Percentiles rank a stretch among this genome's conserved stretches.
Conservation (phyloP, 2,888 invertebrate genomes). For the Smittia aterrima region DNA sequence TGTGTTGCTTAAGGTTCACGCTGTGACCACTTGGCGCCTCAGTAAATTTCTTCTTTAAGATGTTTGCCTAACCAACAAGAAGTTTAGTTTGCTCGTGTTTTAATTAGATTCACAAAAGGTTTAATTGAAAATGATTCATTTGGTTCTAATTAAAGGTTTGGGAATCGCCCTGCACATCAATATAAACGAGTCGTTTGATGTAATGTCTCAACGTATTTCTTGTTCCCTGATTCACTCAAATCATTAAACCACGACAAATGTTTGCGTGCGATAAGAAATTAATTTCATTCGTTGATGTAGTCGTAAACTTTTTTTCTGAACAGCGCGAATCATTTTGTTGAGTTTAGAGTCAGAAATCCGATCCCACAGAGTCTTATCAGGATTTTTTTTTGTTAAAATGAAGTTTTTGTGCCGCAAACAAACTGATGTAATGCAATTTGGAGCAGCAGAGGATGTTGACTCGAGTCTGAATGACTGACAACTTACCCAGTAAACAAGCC, state of each 20-base stretch:
- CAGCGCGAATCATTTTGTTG: neutral
- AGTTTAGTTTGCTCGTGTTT: no score
- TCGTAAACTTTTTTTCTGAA: neutral
- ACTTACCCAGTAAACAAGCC: conserved; percentile 36
- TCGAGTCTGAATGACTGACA: neutral
- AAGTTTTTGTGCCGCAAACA: neutral
- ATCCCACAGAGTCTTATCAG: no score
- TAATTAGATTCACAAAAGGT: neutral
- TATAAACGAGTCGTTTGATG: neutral
- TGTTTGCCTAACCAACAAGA: neutral
- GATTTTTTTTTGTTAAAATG: no score
- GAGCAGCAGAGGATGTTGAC: neutral
- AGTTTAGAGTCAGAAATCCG: no score
- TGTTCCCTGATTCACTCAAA: neutral
- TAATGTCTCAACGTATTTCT: no score
- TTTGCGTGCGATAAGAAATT: neutral
- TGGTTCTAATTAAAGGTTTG: conserved; percentile 1
- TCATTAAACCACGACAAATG: neutral
- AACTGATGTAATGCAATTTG: conserved; percentile 4
- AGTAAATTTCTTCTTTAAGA: neutral
- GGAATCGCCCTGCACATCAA: neutral
- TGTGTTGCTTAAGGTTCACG: no score
- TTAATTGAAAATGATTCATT: neutral
- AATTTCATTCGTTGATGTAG: neutral
- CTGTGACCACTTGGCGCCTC: neutral